Evolutionary conservation across 2,888 invertebrate species (phyloP).

Genomic region (Pterostichus niger): DNA sequence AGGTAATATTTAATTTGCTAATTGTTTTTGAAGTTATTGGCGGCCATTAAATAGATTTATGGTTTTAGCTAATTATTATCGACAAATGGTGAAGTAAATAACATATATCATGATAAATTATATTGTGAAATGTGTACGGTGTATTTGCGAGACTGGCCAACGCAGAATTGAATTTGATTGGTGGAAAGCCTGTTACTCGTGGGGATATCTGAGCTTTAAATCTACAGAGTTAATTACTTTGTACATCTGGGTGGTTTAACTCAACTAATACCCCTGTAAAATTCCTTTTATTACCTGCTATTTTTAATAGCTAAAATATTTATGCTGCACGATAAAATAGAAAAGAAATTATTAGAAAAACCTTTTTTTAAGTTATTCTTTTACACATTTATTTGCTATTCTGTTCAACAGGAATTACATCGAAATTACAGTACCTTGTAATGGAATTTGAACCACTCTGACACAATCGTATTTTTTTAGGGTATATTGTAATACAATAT

Average conservation of each 20-base stretch:
- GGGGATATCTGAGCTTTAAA: constrained; percentile 2
- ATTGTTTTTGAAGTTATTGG: constrained; percentile 50
- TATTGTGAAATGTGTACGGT: constrained; percentile 16
- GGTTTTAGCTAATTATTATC: constrained; percentile 53
- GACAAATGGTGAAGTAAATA: constrained; percentile 39
- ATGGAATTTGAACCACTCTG: no score
- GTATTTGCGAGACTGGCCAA: background rate
- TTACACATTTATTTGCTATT: no score
- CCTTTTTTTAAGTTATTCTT: no score
- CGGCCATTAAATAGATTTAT: constrained; percentile 58
- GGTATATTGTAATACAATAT: no score
- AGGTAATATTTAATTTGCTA: constrained; percentile 56
- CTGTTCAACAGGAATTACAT: no score
- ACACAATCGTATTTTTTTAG: no score
- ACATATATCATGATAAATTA: constrained; percentile 52
- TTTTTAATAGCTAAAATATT: no score
- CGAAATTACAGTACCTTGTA: no score
- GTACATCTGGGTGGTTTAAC: background rate
- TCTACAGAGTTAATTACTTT: constrained; percentile 1
- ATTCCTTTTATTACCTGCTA: background rate
- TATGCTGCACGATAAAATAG: no score
- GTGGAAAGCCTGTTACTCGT: background rate
- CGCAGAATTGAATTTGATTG: background rate
- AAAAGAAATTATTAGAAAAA: no score
- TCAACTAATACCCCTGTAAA: background rate